A percentile compares a stretch with the other conserved stretches of the same genome.
Evolutionary conservation across 1,140 invertebrate genomes (phyloP).

Genomic region (Oncopeltus fasciatus): DNA sequence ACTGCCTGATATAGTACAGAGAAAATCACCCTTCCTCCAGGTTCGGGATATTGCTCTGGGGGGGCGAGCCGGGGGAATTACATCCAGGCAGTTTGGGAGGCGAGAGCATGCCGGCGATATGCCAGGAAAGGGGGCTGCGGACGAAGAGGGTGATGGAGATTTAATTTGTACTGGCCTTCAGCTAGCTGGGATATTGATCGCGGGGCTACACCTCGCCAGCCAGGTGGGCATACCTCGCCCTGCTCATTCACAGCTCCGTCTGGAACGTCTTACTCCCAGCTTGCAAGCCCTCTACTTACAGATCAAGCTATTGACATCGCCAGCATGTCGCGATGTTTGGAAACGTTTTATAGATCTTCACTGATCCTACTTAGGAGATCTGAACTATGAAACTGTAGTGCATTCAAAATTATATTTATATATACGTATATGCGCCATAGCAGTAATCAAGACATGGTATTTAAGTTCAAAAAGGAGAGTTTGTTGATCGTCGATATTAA

Average conservation of each 20-base stretch:
- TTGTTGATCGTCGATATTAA: too few species aligned
- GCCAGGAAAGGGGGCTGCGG: background rate
- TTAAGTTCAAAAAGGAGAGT: too few species aligned
- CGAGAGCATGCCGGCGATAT: too few species aligned
- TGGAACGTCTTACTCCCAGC: too few species aligned
- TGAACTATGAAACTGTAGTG: background rate
- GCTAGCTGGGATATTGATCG: background rate
- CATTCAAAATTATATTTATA: background rate
- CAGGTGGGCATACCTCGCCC: background rate
- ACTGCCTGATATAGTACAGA: too few species aligned
- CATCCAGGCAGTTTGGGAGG: too few species aligned
- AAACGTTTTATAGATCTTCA: background rate
- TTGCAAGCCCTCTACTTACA: too few species aligned
- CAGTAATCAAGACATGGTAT: too few species aligned
- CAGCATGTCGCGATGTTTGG: background rate
- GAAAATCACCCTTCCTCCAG: too few species aligned
- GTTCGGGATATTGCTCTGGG: too few species aligned
- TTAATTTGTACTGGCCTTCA: background rate
- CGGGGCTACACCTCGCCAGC: background rate
- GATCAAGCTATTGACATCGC: too few species aligned
- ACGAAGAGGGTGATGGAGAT: background rate
- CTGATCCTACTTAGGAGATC: background rate
- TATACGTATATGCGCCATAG: background rate
- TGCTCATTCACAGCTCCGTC: background rate
- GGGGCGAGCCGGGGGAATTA: too few species aligned